Conservation (phyloP, 2,888 invertebrate genomes). For the Sussaba pulchella region DNA sequence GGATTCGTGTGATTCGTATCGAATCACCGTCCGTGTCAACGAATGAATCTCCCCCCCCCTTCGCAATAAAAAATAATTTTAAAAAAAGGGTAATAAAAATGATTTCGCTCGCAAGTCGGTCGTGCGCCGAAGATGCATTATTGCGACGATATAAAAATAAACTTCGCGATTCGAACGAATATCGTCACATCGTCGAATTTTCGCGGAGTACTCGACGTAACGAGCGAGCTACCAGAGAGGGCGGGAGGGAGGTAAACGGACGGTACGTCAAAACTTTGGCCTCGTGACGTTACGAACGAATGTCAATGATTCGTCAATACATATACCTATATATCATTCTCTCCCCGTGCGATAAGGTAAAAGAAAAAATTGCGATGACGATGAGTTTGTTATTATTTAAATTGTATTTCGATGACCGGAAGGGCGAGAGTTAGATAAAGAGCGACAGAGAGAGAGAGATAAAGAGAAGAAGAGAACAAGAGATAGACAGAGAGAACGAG, state of each 20-base stretch:
- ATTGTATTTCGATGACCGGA: conserved; percentile 56
- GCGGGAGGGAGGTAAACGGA: not conserved
- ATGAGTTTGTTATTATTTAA: conserved; percentile 22
- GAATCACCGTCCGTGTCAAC: too few relatives aligned
- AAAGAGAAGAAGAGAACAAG: too few relatives aligned
- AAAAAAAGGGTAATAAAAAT: too few relatives aligned
- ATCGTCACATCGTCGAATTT: conserved; percentile 2
- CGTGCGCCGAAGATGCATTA: too few relatives aligned
- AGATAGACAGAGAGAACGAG: conserved; percentile 48
- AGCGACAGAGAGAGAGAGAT: too few relatives aligned
- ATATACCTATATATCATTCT: conserved; percentile 25
- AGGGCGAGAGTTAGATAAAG: too few relatives aligned
- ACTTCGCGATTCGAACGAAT: not conserved
- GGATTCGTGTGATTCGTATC: not conserved
- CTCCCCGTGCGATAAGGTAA: conserved; percentile 60
- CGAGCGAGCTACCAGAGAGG: conserved; percentile 27
- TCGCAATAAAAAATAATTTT: too few relatives aligned
- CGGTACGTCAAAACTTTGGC: conserved; percentile 68
- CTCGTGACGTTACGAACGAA: conserved; percentile 71
- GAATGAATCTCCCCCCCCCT: too few relatives aligned
- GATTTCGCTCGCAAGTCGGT: too few relatives aligned
- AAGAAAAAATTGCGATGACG: conserved; percentile 21
- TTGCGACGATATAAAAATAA: conserved; percentile 7
- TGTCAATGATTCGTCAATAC: conserved; percentile 71
- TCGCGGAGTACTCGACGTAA: conserved; percentile 53